Evolutionary conservation across 2,888 invertebrate species (phyloP), one percentile per base, ranked within the genome.

Genomic region (Drosophila demipolita): DNA sequence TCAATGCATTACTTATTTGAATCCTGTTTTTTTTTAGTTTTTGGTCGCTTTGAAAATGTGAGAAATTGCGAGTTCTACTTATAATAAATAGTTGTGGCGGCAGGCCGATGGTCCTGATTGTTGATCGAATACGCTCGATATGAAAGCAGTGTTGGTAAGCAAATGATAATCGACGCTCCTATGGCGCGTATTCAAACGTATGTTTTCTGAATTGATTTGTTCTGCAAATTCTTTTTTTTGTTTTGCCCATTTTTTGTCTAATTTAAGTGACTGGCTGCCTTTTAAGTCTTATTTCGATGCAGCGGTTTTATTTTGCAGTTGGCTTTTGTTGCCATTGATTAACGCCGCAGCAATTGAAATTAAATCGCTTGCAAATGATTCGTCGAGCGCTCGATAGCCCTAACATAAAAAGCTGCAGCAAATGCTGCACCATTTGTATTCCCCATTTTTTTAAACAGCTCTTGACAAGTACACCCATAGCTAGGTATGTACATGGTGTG

Each of bases 321-420:
- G 68, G 61, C 83, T 74, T 84, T 81, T 76, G 77, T 75, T 74
- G 57, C 49, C 65, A 66, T 89, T 89, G 90, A 85, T 85, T 89
- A 88, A 85, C 88, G 86, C 78, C 66, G 83, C 68, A 83, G 90
- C 90, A 83, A 90, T 89, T 85, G 75, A 85, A 85, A 88, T 90
- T 88, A 83, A 85, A 85, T 85, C 73, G 87, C 66, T 83, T 59
- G 85, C 81, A 87, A 88, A 89, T 89, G 88, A 89, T 85, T 89
- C 86, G 83, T 23, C 54, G 45, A 8, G 26, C 23, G 45, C 15
- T 26, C 15, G 45, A 63, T 67, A 61, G 20, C 23, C 42, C 45
- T 20, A 33, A 58, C 59, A 70, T 50, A 36, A 45, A 59, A 32
- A 45, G 50, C 4, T 23, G 12, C 50, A 38, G 63, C 61, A 74